phyloP scores from a whole-genome alignment of 2,113 vertebrate species.

The Chloroceryle aenea region DNA sequence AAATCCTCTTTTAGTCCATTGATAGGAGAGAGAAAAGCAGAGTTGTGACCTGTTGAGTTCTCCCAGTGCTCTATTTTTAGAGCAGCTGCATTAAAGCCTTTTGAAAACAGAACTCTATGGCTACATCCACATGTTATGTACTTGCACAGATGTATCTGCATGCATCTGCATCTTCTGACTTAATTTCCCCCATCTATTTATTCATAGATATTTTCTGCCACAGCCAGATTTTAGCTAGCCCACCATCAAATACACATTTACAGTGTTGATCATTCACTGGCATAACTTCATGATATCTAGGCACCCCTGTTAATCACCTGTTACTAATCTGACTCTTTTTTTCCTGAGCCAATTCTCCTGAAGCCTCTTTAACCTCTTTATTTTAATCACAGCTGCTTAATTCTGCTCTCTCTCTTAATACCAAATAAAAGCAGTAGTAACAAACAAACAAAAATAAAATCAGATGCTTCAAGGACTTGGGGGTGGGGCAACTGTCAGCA shows the following conservation, averaged over 20 bases:
- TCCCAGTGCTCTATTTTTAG: not conserved
- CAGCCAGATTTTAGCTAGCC: not conserved
- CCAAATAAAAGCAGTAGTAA: not conserved
- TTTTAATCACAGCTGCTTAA: constrained; percentile 62
- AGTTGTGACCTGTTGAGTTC: not conserved
- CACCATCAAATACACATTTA: not conserved
- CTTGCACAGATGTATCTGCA: not conserved
- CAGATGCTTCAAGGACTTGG: not conserved
- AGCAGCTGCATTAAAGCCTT: not conserved
- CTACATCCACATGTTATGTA: not conserved
- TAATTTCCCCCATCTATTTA: not conserved
- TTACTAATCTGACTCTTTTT: constrained; percentile 7
- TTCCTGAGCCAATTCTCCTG: not conserved
- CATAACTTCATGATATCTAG: not conserved
- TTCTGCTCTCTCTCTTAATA: constrained; percentile 35
- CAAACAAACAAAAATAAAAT: not conserved
- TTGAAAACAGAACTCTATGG: not conserved
- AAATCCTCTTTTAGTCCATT: not conserved
- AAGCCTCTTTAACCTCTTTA: constrained; percentile 46
- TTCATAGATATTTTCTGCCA: not conserved
- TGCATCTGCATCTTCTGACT: not conserved
- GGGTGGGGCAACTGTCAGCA: not conserved
- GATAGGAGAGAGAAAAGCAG: not conserved
- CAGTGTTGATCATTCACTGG: not conserved
- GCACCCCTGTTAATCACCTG: not conserved